Evolutionary conservation across 2,888 invertebrate species (phyloP).

Genomic region (Pediacus dermestoides): DNA sequence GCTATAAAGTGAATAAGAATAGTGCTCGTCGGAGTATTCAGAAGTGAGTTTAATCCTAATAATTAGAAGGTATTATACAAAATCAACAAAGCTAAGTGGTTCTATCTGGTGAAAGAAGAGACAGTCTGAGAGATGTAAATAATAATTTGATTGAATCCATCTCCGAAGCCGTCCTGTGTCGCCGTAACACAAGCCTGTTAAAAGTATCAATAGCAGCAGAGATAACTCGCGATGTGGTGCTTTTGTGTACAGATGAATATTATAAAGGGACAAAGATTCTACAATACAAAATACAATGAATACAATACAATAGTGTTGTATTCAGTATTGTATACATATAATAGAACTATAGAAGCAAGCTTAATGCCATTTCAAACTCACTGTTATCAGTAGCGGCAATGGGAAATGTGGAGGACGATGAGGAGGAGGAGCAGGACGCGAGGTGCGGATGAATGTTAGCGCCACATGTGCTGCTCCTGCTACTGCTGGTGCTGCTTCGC

Average conservation of each 20-base stretch:
- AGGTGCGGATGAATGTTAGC: no score
- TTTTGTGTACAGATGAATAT: slow-evolving; percentile 50
- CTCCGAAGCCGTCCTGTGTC: slow-evolving; percentile 13
- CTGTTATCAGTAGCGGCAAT: slow-evolving; percentile 44
- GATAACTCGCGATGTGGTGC: slow-evolving; percentile 50
- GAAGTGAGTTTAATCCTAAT: neutral
- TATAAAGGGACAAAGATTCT: slow-evolving; percentile 52
- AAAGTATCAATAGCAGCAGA: slow-evolving; percentile 48
- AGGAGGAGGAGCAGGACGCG: no score
- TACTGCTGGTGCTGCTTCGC: no score
- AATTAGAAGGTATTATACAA: neutral
- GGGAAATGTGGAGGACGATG: slow-evolving; percentile 15
- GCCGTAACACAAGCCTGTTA: slow-evolving; percentile 30
- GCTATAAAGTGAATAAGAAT: neutral
- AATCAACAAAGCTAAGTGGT: neutral
- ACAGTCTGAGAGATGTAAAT: slow-evolving; percentile 4
- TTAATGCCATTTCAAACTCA: slow-evolving; percentile 51
- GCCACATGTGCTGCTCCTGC: no score
- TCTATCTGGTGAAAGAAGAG: neutral
- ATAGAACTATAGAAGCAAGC: slow-evolving; percentile 51
- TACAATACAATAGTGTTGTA: slow-evolving; percentile 50
- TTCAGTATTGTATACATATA: slow-evolving; percentile 51
- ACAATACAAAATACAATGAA: slow-evolving; percentile 50
- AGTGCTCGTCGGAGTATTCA: neutral
- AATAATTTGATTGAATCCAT: slow-evolving; percentile 23